Conservation (phyloP, 1,140 invertebrate species). For the Drosophila bifasciata region DNA sequence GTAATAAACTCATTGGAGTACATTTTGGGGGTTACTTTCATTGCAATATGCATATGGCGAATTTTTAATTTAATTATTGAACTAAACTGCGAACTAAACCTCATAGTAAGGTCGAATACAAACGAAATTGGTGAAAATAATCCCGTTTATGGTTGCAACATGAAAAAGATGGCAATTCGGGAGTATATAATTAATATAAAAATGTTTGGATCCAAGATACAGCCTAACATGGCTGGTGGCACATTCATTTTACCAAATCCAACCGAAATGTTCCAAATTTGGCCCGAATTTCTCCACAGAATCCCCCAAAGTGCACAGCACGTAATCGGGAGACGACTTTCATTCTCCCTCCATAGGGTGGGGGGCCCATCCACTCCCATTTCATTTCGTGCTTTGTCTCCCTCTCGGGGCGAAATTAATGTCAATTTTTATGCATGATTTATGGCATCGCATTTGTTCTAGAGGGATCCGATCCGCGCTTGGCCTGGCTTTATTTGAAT, state of each 20-base stretch:
- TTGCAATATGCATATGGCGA: constrained; percentile 35
- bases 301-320: constrained; percentile 40
- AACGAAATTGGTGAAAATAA: constrained; percentile 28
- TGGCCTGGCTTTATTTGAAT: constrained; percentile 72
- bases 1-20: constrained; percentile 59
- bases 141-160: background rate
- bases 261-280: no score
- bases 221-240: no score
- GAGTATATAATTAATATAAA: no score
- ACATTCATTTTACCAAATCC: no score
- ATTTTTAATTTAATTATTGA: constrained; percentile 11
- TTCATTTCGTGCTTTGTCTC: background rate
- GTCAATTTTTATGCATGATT: constrained; percentile 81
- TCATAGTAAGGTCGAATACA: constrained; percentile 22
- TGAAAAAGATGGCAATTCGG: no score
- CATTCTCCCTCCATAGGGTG: background rate
- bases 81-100: constrained; percentile 7
- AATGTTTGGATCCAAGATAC: no score
- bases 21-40: constrained; percentile 18
- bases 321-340: constrained; percentile 30
- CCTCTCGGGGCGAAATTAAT: constrained; percentile 66
- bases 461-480: constrained; percentile 22
- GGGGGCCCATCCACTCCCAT: background rate
- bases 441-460: constrained; percentile 71
- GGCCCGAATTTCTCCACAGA: background rate